Percentiles rank a stretch among this genome's conserved stretches.
phyloP scores from a whole-genome alignment of 2,113 vertebrate species.

The Tetrax tetrax region DNA sequence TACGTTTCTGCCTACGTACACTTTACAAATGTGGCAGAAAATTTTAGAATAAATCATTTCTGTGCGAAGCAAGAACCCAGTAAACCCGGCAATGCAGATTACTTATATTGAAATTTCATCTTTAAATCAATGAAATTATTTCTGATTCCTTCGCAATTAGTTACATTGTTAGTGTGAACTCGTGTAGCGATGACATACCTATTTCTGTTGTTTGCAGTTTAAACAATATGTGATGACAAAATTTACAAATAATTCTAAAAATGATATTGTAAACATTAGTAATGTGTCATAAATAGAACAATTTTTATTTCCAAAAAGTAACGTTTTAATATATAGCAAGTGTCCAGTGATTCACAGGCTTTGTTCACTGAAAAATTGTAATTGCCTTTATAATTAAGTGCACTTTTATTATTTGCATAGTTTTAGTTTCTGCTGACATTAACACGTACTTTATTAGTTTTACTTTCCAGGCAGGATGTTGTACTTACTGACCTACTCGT shows the following conservation, averaged over 20 bases:
- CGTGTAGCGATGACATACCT: neutral
- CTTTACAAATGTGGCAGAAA: neutral
- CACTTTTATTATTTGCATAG: neutral
- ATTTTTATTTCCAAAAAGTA: neutral
- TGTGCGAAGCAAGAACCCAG: neutral
- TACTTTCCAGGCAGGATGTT: neutral
- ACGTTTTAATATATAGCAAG: neutral
- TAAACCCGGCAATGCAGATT: neutral
- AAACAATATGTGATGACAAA: neutral
- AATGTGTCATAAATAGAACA: neutral
- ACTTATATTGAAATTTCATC: neutral
- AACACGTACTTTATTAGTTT: neutral
- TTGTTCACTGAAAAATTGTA: neutral
- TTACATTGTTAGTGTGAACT: neutral
- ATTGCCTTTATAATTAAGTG: neutral
- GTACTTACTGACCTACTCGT: neutral
- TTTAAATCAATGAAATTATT: neutral
- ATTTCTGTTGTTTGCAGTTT: neutral
- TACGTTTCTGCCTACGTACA: neutral
- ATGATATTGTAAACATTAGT: neutral
- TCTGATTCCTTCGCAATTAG: neutral
- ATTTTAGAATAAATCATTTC: neutral
- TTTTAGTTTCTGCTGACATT: neutral
- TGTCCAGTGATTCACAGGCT: neutral
- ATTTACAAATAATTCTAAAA: neutral